Evolutionary conservation across 1,140 invertebrate genomes (phyloP).

Genomic region (Meloidogyne floridensis): DNA sequence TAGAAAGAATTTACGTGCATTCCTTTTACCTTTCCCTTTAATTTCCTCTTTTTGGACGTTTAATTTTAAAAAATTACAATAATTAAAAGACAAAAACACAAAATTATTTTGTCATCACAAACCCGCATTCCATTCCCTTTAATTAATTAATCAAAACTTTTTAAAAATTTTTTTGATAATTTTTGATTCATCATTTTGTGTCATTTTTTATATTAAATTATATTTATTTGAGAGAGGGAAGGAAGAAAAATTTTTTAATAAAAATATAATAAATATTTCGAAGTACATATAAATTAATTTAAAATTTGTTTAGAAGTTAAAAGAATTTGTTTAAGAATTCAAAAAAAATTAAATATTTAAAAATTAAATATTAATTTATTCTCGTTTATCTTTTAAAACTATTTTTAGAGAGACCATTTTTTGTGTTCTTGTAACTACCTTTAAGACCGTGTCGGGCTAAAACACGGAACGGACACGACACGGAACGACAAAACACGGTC

Average conservation of each 20-base stretch:
- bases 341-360: too few relatives aligned
- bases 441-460: too few relatives aligned
- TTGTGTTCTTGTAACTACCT: too few relatives aligned
- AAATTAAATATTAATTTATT: too few relatives aligned
- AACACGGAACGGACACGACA: too few relatives aligned
- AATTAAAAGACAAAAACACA: not conserved
- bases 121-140: not conserved
- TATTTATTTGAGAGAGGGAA: not conserved
- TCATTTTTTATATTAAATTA: not conserved
- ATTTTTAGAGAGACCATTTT: too few relatives aligned
- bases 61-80: not conserved
- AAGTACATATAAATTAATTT: too few relatives aligned
- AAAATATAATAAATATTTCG: too few relatives aligned
- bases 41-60: not conserved
- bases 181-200: not conserved
- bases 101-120: conserved; percentile 3
- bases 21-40: not conserved
- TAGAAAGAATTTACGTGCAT: not conserved
- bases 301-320: too few relatives aligned
- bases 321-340: too few relatives aligned
- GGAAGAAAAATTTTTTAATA: not conserved
- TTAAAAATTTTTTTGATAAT: not conserved
- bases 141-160: not conserved
- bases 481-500: too few relatives aligned
- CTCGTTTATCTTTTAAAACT: too few relatives aligned